These are phyloP conservation scores for Etheostoma perlongum DNA, from an alignment of 2,797 vertebrate genomes.

Conservation along the genomic window DNA sequence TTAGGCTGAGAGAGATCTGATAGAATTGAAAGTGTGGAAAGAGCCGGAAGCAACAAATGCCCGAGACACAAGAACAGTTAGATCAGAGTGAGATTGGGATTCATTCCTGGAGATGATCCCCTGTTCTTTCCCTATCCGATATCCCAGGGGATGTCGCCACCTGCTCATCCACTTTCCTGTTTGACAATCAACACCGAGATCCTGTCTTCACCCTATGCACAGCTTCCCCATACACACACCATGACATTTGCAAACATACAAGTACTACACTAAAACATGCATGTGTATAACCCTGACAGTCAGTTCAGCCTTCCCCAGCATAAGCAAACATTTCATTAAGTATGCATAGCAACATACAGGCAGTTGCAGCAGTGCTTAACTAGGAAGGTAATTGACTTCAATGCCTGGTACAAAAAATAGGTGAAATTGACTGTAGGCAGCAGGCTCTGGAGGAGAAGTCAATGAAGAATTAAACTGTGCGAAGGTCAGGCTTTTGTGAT, in stretches of 20 bases:
- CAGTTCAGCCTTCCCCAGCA: conserved; percentile 13
- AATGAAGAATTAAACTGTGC: conserved; percentile 80
- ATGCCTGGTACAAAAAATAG: conserved; percentile 77
- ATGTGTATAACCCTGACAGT: conserved; percentile 30
- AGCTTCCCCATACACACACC: conserved; percentile 16
- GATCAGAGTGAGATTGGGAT: conserved; percentile 69
- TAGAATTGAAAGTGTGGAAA: conserved; percentile 55
- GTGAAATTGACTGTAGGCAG: conserved; percentile 80
- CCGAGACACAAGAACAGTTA: conserved; percentile 61
- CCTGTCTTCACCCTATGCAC: conserved; percentile 16
- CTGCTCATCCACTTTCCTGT: conserved; percentile 58
- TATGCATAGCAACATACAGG: conserved; percentile 25
- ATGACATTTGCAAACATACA: conserved; percentile 47
- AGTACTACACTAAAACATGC: conserved; percentile 33
- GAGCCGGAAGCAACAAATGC: conserved; percentile 56
- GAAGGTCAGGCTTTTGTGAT: conserved; percentile 74
- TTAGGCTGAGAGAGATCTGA: conserved; percentile 57
- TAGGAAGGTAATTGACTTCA: conserved; percentile 80
- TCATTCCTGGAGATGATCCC: conserved; percentile 68
- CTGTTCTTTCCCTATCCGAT: conserved; percentile 45
- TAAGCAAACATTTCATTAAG: conserved; percentile 43
- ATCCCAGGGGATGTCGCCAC: conserved; percentile 52
- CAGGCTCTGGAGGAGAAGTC: conserved; percentile 73
- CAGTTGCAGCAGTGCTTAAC: conserved; percentile 72
- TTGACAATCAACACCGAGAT: conserved; percentile 44